Percentiles rank a stretch among this genome's conserved stretches.
phyloP scores from a whole-genome alignment of 2,113 vertebrate species.

The Rissa tridactyla region DNA sequence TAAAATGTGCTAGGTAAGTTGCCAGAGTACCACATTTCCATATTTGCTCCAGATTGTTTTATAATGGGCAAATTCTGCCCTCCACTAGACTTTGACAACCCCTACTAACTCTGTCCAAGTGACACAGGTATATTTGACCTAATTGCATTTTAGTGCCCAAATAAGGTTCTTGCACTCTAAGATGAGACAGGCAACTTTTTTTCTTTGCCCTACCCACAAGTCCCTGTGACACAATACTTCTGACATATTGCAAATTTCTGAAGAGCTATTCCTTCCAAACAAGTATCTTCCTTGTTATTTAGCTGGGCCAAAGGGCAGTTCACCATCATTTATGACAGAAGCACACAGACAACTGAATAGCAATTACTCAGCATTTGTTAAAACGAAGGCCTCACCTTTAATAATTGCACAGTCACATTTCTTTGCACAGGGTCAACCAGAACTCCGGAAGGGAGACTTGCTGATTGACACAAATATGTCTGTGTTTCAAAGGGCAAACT shows the following conservation, averaged over 20 bases:
- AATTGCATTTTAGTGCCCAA: background rate
- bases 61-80: background rate
- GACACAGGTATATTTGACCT: background rate
- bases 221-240: background rate
- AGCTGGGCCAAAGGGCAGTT: background rate
- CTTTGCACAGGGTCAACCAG: constrained; percentile 18
- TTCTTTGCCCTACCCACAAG: background rate
- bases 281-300: constrained; percentile 15
- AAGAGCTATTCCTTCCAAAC: background rate
- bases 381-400: constrained; percentile 16
- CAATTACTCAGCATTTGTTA: constrained; percentile 39
- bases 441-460: constrained; percentile 49
- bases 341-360: background rate
- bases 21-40: background rate
- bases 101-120: background rate
- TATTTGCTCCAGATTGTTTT: background rate
- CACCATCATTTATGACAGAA: background rate
- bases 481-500: constrained; percentile 60
- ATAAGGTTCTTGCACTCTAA: background rate
- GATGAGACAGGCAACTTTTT: background rate
- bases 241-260: background rate
- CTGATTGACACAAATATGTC: constrained; percentile 48
- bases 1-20: background rate
- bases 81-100: background rate
- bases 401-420: constrained; percentile 60